phyloP scores from a whole-genome alignment of 2,113 vertebrate species.

The Fulmarus glacialis region DNA sequence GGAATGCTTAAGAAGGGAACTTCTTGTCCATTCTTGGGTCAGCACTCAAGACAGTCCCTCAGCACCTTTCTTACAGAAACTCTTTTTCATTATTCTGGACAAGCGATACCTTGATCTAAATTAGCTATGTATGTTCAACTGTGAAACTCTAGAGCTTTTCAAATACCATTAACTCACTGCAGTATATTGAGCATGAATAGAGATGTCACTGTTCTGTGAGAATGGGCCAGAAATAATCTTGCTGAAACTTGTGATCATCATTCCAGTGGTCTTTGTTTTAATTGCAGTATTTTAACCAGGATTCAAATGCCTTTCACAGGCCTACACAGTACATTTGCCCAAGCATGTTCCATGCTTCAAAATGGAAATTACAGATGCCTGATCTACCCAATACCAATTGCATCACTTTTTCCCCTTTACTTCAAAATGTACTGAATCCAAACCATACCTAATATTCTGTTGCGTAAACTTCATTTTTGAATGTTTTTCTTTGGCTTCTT shows the following conservation, averaged over 20 bases:
- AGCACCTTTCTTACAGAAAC: background rate
- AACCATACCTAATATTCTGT: background rate
- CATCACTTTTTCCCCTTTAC: background rate
- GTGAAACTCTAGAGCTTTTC: background rate
- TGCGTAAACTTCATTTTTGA: background rate
- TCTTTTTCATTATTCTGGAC: background rate
- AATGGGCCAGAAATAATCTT: background rate
- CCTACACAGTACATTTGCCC: background rate
- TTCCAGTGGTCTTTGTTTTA: background rate
- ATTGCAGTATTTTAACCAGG: background rate
- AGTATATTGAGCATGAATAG: background rate
- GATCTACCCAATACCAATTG: background rate
- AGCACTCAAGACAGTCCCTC: background rate
- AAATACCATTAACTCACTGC: background rate
- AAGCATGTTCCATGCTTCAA: background rate
- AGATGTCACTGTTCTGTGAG: background rate
- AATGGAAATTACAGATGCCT: background rate
- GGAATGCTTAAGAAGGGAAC: background rate
- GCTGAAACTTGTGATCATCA: background rate
- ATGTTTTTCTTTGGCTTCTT: background rate
- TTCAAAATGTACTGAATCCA: background rate
- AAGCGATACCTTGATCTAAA: background rate
- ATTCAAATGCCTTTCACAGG: background rate
- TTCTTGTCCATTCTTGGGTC: background rate
- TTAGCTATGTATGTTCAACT: background rate